These are phyloP conservation scores for Eristalis tenax DNA, from an alignment of 2,888 invertebrate genomes.

Conservation along the genomic window DNA sequence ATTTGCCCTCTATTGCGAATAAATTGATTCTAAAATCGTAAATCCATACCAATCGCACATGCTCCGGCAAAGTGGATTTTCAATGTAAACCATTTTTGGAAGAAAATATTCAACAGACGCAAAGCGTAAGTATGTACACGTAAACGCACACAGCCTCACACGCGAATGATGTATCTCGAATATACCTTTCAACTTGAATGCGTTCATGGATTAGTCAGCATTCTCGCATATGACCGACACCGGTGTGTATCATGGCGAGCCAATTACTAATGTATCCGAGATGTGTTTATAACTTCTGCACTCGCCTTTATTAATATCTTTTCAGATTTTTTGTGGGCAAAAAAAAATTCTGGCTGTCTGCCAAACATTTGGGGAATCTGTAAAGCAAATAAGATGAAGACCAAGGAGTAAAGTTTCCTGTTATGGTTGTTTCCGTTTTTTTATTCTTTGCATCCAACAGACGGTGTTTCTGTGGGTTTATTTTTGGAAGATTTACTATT, in stretches of 20 bases:
- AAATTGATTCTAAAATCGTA: not conserved
- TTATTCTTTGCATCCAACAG: slow-evolving; percentile 24
- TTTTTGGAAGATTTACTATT: slow-evolving; percentile 41
- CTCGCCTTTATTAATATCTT: slow-evolving; percentile 65
- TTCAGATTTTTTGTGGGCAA: slow-evolving; percentile 27
- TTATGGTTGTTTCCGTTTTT: slow-evolving; percentile 48
- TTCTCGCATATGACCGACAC: slow-evolving; percentile 39
- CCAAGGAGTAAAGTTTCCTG: slow-evolving; percentile 53
- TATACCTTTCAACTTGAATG: slow-evolving; percentile 18
- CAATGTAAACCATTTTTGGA: slow-evolving; percentile 32
- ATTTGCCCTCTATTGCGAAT: not conserved
- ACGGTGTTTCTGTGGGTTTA: slow-evolving; percentile 46
- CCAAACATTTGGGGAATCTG: slow-evolving; percentile 67
- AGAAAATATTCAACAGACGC: not conserved
- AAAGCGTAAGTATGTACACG: not conserved
- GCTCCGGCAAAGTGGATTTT: not conserved
- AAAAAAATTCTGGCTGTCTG: slow-evolving; percentile 37
- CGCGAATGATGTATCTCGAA: slow-evolving; percentile 9
- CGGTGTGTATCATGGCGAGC: slow-evolving; percentile 45
- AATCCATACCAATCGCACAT: slow-evolving; percentile 1
- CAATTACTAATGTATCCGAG: slow-evolving; percentile 54
- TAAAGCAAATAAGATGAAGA: slow-evolving; percentile 58
- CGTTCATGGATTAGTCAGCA: slow-evolving; percentile 54
- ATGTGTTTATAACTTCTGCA: slow-evolving; percentile 68
- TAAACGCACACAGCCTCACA: not conserved